Conservation (phyloP, 1,140 invertebrate genomes). For the Drosophila pectinifera region DNA sequence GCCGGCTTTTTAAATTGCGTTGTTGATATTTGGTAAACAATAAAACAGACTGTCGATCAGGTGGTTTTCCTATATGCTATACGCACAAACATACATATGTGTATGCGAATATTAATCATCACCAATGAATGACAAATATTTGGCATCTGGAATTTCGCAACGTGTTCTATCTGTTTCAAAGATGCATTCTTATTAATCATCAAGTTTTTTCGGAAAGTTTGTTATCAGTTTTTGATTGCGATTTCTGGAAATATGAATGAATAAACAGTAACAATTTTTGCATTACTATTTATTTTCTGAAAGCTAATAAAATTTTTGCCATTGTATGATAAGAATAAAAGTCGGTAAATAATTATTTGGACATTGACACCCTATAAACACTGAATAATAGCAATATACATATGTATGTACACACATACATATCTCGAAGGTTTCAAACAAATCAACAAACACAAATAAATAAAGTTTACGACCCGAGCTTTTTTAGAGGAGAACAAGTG, state of each 20-base stretch:
- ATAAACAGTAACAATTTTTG: too few relatives aligned
- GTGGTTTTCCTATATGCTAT: conserved; percentile 45
- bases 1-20: conserved; percentile 70
- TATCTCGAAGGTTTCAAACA: conserved; percentile 21
- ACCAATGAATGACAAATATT: conserved; percentile 2
- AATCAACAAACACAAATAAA: conserved; percentile 33
- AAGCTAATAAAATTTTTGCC: too few relatives aligned
- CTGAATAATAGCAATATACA: too few relatives aligned
- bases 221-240: neutral
- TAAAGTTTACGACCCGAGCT: conserved; percentile 26
- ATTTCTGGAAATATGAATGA: too few relatives aligned
- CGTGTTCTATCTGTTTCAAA: conserved; percentile 17
- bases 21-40: conserved; percentile 75
- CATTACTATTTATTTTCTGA: neutral
- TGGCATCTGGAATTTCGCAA: conserved; percentile 21
- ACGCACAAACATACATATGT: too few relatives aligned
- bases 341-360: neutral
- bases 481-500: conserved; percentile 41
- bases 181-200: conserved; percentile 6
- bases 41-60: conserved; percentile 60
- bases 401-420: too few relatives aligned
- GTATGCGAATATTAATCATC: conserved; percentile 52
- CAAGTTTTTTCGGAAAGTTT: neutral
- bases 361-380: neutral
- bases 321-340: neutral